Evolutionary conservation across 2,797 vertebrate species (phyloP), one percentile per base, ranked within the genome.

Genomic region (Hypotaenidia okinawae): DNA sequence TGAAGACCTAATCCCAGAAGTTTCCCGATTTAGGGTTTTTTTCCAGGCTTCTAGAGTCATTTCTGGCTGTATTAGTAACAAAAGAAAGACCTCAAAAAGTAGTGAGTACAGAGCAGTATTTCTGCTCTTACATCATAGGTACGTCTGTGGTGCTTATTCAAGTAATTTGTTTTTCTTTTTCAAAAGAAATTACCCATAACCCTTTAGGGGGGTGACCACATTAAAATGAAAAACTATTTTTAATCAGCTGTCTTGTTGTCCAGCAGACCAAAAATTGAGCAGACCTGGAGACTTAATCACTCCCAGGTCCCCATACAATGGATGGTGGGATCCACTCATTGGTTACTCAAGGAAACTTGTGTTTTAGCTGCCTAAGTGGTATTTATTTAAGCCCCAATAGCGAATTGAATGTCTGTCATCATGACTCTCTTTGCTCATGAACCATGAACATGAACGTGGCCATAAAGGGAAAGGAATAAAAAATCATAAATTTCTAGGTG

Each of bases 141-240:
- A 2, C 35, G 7, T 23, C 7, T 27, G 9, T 25, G 8, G 4
- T n/a, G 4, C 33, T 55, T 33, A 32, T 69, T 45, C 19, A 11
- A 3, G 39, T 47, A 59, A 43, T 27, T 24, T 49, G 18, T 28
- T 82, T 66, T 73, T 39, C 3, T 25, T 73, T 77, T 33, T 13
- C 37, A 37, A 37, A 37, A 37, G 37, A 88, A 86, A 25, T 41
- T 0, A 41, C 2, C 1, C 14, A 2, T 33, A 67, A 41, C 9
- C 2, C 70, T 63, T 3, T 25, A 33, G 39, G 22, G 0, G 22
- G 13, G 12, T n/a, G 32, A 69, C 3, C 5, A 15, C 11, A 1
- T n/a, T 83, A 64, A 80, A 91, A 67, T 57, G 55, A 24, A 77
- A 79, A 37, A 5, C 3, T 25, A 2, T 6, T 41, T 9, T 11